Percentiles rank a stretch among this genome's conserved stretches.
Evolutionary conservation across 2,113 vertebrate species (phyloP).

Genomic region (Pterocles burchelli): DNA sequence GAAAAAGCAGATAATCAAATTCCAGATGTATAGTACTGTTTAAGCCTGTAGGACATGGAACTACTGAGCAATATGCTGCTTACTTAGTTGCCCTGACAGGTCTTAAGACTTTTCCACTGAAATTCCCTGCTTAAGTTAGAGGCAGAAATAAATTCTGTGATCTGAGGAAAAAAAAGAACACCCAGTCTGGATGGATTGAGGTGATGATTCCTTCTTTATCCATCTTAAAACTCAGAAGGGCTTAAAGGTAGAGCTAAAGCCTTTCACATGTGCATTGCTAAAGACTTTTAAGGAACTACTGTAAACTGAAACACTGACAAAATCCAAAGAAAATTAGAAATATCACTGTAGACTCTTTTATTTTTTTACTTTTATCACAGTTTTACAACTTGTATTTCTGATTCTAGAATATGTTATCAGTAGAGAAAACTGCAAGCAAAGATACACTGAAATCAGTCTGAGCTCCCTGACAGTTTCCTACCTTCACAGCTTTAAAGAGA

Average conservation of each 20-base stretch:
- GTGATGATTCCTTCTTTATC: background rate
- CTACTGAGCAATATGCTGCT: background rate
- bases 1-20: background rate
- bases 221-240: background rate
- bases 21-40: background rate
- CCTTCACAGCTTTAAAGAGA: background rate
- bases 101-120: background rate
- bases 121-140: background rate
- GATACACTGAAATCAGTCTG: background rate
- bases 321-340: background rate
- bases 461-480: background rate
- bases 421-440: background rate
- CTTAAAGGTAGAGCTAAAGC: background rate
- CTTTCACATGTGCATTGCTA: background rate
- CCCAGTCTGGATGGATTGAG: background rate
- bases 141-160: background rate
- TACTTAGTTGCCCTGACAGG: background rate
- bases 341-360: background rate
- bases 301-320: background rate
- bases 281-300: background rate
- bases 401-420: background rate
- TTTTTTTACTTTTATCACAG: background rate
- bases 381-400: background rate
- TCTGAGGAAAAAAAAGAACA: background rate
- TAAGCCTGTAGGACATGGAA: background rate